A percentile compares a stretch with the other conserved stretches of the same genome.
These are phyloP conservation scores for Amphiprion percula DNA, from an alignment of 2,113 vertebrate genomes.

Conservation along the genomic window DNA sequence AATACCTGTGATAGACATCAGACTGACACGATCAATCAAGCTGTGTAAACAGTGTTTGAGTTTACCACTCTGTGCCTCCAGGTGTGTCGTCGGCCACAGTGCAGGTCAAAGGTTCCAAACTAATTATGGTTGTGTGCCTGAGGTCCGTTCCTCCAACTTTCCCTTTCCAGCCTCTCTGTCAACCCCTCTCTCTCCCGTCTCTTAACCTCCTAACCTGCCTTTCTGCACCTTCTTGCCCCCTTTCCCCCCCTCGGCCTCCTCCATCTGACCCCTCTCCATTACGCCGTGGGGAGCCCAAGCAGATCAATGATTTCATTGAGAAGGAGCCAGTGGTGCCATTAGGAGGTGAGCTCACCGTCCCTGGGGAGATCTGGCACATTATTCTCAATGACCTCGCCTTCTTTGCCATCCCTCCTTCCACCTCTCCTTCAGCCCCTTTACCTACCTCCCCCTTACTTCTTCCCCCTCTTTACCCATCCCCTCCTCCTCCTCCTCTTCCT, in stretches of 20 bases:
- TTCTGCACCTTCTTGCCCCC: conserved; percentile 40
- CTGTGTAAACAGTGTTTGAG: conserved; percentile 10
- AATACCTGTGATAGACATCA: conserved; percentile 3
- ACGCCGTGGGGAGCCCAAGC: conserved; percentile 51
- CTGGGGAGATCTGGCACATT: conserved; percentile 66
- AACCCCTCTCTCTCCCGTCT: not conserved
- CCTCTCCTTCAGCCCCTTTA: conserved; percentile 37
- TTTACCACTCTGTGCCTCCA: not conserved
- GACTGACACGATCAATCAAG: not conserved
- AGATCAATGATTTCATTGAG: conserved; percentile 87
- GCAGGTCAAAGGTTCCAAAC: conserved; percentile 37
- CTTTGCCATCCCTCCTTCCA: conserved; percentile 51
- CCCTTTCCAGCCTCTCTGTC: not conserved
- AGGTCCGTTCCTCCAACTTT: not conserved
- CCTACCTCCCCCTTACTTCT: conserved; percentile 38
- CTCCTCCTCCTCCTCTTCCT: conserved; percentile 43
- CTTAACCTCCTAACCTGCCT: conserved; percentile 49
- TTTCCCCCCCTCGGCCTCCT: conserved; percentile 1
- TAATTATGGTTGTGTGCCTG: not conserved
- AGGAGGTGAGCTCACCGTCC: conserved; percentile 85
- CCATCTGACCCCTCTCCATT: conserved; percentile 68
- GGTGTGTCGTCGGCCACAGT: conserved; percentile 34
- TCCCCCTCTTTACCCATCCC: conserved; percentile 27
- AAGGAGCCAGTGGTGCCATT: conserved; percentile 81
- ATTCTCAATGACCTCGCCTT: conserved; percentile 77